phyloP scores from a whole-genome alignment of 2,113 vertebrate species.

The Orcinus orca region DNA sequence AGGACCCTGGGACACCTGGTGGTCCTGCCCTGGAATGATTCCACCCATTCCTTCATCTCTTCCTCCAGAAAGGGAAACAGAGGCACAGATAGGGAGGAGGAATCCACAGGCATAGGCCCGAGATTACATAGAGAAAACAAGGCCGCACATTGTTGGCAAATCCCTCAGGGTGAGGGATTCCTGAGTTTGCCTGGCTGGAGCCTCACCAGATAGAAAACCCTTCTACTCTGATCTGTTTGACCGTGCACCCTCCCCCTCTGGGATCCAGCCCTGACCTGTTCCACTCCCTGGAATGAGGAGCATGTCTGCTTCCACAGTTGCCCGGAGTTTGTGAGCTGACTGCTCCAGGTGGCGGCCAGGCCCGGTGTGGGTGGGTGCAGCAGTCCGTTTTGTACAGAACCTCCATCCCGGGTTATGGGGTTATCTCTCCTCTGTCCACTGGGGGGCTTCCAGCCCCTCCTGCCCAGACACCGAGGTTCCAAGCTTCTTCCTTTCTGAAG shows the following conservation, averaged over 20 bases:
- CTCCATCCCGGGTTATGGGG: not conserved
- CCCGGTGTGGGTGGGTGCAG: not conserved
- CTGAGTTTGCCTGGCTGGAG: slow-evolving; percentile 16
- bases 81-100: not conserved
- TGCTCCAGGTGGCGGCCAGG: slow-evolving; percentile 9
- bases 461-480: not conserved
- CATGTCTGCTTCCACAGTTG: slow-evolving; percentile 39
- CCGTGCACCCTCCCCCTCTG: not conserved
- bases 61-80: slow-evolving; percentile 10
- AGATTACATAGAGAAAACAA: slow-evolving; percentile 5
- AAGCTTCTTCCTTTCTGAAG: not conserved
- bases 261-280: slow-evolving; percentile 68
- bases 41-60: not conserved
- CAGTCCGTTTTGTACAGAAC: slow-evolving; percentile 12
- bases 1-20: not conserved
- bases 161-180: not conserved
- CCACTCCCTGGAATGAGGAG: slow-evolving; percentile 42
- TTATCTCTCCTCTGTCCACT: not conserved
- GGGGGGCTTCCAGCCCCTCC: not conserved
- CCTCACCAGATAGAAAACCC: slow-evolving; percentile 33
- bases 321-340: slow-evolving; percentile 23
- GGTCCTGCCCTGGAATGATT: not conserved
- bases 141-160: not conserved
- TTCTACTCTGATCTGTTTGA: not conserved
- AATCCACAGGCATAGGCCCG: not conserved